Evolutionary conservation across 1,140 invertebrate genomes (phyloP), one percentile per base, ranked within the genome.

Genomic region (Anadara kagoshimensis): DNA sequence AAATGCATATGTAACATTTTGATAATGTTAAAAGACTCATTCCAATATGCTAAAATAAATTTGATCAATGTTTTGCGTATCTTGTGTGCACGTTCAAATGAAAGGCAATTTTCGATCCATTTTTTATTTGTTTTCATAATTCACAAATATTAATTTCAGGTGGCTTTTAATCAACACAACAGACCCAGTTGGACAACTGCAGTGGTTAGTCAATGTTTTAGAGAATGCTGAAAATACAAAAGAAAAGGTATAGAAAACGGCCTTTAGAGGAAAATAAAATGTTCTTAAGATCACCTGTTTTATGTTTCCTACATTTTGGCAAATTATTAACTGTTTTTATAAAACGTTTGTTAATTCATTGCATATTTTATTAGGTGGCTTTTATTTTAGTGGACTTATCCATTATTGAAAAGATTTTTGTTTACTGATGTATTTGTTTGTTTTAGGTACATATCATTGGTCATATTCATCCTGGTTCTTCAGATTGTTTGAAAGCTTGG

Each of bases 101-200:
- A 36, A 36, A 36, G 29, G 29, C 29, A 36, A 36, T n/a, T n/a
- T n/a, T n/a, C n/a, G n/a, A n/a, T n/a, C n/a, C n/a, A n/a, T n/a
- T n/a, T n/a, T n/a, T n/a, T n/a, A n/a, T n/a, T n/a, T n/a, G n/a
- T n/a, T n/a, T n/a, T n/a, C n/a, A n/a, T n/a, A n/a, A n/a, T n/a
- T n/a, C n/a, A n/a, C n/a, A n/a, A n/a, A n/a, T n/a, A n/a, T n/a
- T 54, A 54, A 29, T 51, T 53, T 5, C 97, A 92, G 97, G 96
- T 99, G 98, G 97, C 89, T 99, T 14, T 90, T 99, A 12, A 90
- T 99, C 22, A 99, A 99, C 86, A 95, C 96, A 70, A 98, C 96
- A 0, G 98, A 99, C 90, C 98, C 97, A 3, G 95, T 95, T 1
- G 95, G 94, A 14, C 95, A 99, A 87, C 90, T 99, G 3, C 94